These are phyloP conservation scores for Gallinago solitaria DNA, from an alignment of 2,797 vertebrate genomes.

Conservation along the genomic window DNA sequence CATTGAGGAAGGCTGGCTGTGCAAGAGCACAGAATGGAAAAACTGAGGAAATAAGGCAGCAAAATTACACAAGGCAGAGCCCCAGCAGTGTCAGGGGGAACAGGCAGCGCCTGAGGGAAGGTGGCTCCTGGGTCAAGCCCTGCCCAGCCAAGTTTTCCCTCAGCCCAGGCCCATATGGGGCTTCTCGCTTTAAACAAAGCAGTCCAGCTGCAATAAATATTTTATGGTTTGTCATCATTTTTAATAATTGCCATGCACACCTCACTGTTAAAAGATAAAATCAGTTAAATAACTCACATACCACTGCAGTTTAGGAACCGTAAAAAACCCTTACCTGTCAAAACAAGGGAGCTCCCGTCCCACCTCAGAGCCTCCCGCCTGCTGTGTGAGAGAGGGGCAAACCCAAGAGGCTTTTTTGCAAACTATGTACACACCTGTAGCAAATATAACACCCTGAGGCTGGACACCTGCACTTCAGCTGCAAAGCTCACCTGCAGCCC, in stretches of 20 bases:
- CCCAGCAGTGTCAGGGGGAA: accelerated
- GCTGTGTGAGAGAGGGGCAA: accelerated
- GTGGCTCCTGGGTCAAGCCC: accelerated
- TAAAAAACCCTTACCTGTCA: accelerated
- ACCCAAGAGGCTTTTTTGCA: accelerated
- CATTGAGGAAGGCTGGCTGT: accelerated
- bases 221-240: accelerated
- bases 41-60: accelerated
- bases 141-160: background rate
- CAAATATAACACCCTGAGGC: background rate
- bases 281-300: accelerated
- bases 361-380: accelerated
- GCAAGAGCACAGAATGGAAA: accelerated
- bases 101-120: accelerated
- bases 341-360: accelerated
- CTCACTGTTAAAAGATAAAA: background rate
- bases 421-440: background rate
- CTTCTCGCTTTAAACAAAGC: background rate
- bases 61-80: background rate
- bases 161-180: accelerated
- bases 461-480: background rate
- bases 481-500: background rate
- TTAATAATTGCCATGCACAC: accelerated
- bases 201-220: accelerated
- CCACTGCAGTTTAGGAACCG: accelerated